These are phyloP conservation scores for Scalopus aquaticus DNA, from an alignment of 2,113 vertebrate species.

Conservation along the genomic window DNA sequence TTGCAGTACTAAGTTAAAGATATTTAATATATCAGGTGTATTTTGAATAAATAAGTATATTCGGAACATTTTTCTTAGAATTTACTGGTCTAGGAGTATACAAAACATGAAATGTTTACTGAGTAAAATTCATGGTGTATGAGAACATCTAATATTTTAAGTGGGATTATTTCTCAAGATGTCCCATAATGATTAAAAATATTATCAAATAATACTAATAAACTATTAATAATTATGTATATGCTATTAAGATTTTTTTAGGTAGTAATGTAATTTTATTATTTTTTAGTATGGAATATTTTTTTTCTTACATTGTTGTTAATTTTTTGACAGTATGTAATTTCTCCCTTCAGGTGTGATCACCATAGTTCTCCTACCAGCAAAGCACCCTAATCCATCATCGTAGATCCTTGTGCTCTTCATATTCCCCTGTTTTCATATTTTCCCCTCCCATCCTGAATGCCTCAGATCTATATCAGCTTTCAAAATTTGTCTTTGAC, in stretches of 20 bases:
- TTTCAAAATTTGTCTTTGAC: no score
- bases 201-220: neutral
- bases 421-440: no score
- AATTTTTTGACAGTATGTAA: no score
- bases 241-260: neutral
- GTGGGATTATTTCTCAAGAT: neutral
- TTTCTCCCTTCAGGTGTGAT: no score
- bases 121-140: neutral
- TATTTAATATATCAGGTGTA: neutral
- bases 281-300: no score
- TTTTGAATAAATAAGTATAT: neutral
- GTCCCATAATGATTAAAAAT: neutral
- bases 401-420: no score
- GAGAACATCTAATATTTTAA: neutral
- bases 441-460: no score
- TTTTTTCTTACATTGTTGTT: no score
- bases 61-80: constrained; percentile 5
- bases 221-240: neutral
- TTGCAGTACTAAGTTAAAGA: neutral
- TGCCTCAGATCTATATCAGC: no score
- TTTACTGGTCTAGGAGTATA: neutral
- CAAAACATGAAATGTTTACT: neutral
- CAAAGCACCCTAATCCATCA: no score
- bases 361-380: no score
- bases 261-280: neutral